phyloP scores from a whole-genome alignment of 2,797 vertebrate genomes.

The Chanos chanos region DNA sequence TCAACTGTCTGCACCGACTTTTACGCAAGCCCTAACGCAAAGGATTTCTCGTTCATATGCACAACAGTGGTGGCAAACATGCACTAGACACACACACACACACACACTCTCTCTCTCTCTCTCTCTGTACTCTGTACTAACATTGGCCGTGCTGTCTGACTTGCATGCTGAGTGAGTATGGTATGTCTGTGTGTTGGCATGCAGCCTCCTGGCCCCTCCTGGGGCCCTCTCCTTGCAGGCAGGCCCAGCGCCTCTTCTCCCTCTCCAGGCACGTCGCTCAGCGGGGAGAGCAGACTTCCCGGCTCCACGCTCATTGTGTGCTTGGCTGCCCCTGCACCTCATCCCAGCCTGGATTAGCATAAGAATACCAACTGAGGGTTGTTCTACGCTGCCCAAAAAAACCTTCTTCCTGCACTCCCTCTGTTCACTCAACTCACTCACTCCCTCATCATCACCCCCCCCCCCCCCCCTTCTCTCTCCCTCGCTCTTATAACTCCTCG shows the following conservation, averaged over 20 bases:
- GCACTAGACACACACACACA: slow-evolving; percentile 1
- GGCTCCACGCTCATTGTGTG: slow-evolving; percentile 94
- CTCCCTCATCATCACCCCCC: slow-evolving; percentile 42
- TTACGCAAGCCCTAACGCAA: too few relatives aligned
- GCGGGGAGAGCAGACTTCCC: slow-evolving; percentile 88
- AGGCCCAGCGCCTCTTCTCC: slow-evolving; percentile 82
- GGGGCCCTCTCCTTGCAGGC: slow-evolving; percentile 73
- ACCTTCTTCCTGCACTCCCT: slow-evolving; percentile 40
- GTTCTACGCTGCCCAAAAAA: slow-evolving; percentile 31
- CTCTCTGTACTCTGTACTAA: too few relatives aligned
- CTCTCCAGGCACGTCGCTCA: slow-evolving; percentile 76
- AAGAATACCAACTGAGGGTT: slow-evolving; percentile 76
- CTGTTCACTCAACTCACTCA: too few relatives aligned
- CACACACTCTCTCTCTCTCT: slow-evolving; percentile 14
- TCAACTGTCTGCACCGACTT: too few relatives aligned
- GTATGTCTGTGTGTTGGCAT: slow-evolving; percentile 41
- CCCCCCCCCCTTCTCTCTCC: slow-evolving; percentile 17
- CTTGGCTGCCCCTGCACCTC: slow-evolving; percentile 79
- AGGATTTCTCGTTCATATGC: neutral
- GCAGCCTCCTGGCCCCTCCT: slow-evolving; percentile 60
- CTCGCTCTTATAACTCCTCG: slow-evolving; percentile 8
- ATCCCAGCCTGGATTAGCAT: slow-evolving; percentile 86
- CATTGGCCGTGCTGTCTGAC: slow-evolving; percentile 7
- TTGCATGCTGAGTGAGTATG: slow-evolving; percentile 21
- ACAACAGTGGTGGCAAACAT: neutral